Evolutionary conservation across 2,888 invertebrate genomes (phyloP).

Genomic region (Lomographa bimaculata): DNA sequence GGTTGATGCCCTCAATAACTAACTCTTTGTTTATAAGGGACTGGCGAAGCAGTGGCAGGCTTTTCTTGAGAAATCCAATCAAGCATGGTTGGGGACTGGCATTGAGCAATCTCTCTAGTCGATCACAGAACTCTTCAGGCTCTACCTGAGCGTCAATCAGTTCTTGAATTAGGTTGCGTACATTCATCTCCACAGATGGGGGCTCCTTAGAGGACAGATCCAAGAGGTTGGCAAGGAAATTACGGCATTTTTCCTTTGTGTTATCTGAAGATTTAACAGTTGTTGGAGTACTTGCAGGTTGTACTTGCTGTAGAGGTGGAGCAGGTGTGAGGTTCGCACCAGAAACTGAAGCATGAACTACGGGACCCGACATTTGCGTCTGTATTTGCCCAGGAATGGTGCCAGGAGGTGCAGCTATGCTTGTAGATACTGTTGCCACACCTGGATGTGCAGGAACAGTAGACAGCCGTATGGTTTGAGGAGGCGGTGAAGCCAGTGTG

Average conservation of each 20-base stretch:
- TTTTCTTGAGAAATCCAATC: slow-evolving; percentile 92
- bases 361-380: slow-evolving; percentile 44
- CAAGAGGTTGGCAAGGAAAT: slow-evolving; percentile 23
- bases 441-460: slow-evolving; percentile 89
- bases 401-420: slow-evolving; percentile 60
- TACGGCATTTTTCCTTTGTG: slow-evolving; percentile 68
- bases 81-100: slow-evolving; percentile 99
- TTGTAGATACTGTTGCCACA: slow-evolving; percentile 70
- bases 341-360: slow-evolving; percentile 48
- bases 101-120: slow-evolving; percentile 95
- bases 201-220: slow-evolving; percentile 96
- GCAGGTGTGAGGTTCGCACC: slow-evolving; percentile 31
- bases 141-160: slow-evolving; percentile 97
- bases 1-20: slow-evolving; percentile 97
- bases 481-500: slow-evolving; percentile 82
- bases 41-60: slow-evolving; percentile 95
- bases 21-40: slow-evolving; percentile 96
- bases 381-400: slow-evolving; percentile 51
- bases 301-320: slow-evolving; percentile 31
- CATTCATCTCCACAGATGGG: slow-evolving; percentile 94
- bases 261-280: slow-evolving; percentile 84
- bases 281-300: slow-evolving; percentile 20
- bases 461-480: slow-evolving; percentile 92
- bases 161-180: slow-evolving; percentile 96
- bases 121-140: slow-evolving; percentile 98